Evolutionary conservation across 2,797 vertebrate species (phyloP).

Genomic region (Eptatretus atami): DNA sequence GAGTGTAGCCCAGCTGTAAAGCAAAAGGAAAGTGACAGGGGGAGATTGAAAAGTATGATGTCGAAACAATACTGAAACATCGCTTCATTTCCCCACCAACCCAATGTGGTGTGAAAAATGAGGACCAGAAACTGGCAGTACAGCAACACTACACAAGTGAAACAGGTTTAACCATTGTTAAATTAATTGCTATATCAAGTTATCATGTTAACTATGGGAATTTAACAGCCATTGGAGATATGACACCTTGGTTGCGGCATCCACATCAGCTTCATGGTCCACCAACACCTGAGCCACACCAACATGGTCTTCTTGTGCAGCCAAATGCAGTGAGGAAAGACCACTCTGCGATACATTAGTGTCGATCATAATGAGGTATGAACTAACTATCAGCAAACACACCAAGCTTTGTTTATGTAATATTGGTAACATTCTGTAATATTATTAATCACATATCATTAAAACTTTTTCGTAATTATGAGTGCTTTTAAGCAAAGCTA

Average conservation of each 20-base stretch:
- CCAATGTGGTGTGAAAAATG: background rate
- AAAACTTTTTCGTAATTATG: too few species aligned
- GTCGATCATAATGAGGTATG: background rate
- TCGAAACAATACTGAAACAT: background rate
- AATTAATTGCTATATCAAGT: too few species aligned
- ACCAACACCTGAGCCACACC: slow-evolving; percentile 42
- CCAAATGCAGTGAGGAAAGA: slow-evolving; percentile 61
- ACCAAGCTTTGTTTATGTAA: background rate
- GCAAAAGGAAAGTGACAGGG: slow-evolving; percentile 7
- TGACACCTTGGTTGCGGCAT: slow-evolving; percentile 77
- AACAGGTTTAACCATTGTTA: too few species aligned
- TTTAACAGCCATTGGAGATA: background rate
- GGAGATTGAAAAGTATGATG: background rate
- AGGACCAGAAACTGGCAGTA: background rate
- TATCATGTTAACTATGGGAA: too few species aligned
- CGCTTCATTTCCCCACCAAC: too few species aligned
- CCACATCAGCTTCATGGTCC: slow-evolving; percentile 33
- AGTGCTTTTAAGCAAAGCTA: too few species aligned
- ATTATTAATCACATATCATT: too few species aligned
- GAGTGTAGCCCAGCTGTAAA: slow-evolving; percentile 65
- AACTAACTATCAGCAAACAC: background rate
- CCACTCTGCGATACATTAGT: slow-evolving; percentile 28
- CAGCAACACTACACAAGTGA: background rate
- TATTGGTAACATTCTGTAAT: too few species aligned
- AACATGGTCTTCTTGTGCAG: slow-evolving; percentile 78